These are phyloP conservation scores for Noctua fimbriata DNA, from an alignment of 2,888 invertebrate genomes.

Conservation along the genomic window DNA sequence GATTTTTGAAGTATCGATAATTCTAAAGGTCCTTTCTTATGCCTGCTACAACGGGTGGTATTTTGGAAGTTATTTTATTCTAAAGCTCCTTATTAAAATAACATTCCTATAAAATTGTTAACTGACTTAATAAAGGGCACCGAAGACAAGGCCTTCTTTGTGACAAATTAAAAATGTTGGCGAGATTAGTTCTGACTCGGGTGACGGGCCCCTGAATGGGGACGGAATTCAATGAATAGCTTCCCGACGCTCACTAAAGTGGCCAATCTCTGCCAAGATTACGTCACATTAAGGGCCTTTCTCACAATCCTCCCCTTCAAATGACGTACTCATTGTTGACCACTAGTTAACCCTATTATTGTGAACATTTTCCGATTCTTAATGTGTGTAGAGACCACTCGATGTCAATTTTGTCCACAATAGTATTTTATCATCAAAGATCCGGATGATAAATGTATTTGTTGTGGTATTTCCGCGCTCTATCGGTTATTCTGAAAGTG, in stretches of 20 bases:
- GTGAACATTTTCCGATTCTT: constrained; percentile 52
- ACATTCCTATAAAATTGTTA: constrained; percentile 38
- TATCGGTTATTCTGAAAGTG: constrained; percentile 60
- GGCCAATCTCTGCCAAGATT: constrained; percentile 80
- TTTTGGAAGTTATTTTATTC: constrained; percentile 20
- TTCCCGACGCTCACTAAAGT: constrained; percentile 73
- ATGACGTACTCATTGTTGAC: constrained; percentile 65
- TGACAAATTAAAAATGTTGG: constrained; percentile 74
- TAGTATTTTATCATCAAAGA: constrained; percentile 45
- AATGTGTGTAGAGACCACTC: constrained; percentile 45
- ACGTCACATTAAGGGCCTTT: constrained; percentile 74
- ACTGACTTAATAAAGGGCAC: constrained; percentile 45
- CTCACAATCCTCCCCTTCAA: constrained; percentile 64
- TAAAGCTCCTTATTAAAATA: constrained; percentile 9
- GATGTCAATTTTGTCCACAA: constrained; percentile 37
- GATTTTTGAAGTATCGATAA: constrained; percentile 39
- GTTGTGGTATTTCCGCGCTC: constrained; percentile 25
- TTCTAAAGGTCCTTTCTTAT: constrained; percentile 3
- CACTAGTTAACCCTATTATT: constrained; percentile 65
- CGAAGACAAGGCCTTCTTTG: constrained; percentile 60
- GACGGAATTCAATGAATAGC: constrained; percentile 79
- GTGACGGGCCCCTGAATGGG: constrained; percentile 76
- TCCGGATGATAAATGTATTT: constrained; percentile 38
- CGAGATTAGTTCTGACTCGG: constrained; percentile 75
- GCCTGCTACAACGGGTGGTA: background rate